phyloP scores from a whole-genome alignment of 1,140 invertebrate genomes.

The Cydia fagiglandana region DNA sequence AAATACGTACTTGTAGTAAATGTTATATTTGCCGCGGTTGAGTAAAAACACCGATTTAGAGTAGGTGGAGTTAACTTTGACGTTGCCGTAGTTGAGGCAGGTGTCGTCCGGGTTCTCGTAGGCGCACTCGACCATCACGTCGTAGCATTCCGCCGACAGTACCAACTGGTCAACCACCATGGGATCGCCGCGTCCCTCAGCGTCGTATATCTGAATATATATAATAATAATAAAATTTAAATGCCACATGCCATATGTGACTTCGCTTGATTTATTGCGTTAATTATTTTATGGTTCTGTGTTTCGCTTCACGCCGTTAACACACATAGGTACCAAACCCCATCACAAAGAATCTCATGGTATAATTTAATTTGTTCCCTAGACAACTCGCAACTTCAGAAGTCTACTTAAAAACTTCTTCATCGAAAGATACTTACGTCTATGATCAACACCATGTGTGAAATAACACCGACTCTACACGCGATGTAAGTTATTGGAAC shows the following conservation, averaged over 20 bases:
- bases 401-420: neutral
- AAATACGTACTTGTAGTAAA: conserved; percentile 65
- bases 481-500: conserved; percentile 70
- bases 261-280: no score
- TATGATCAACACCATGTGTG: conserved; percentile 55
- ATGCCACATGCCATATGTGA: no score
- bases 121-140: conserved; percentile 70
- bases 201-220: conserved; percentile 65
- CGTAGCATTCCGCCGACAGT: conserved; percentile 71
- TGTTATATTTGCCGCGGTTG: conserved; percentile 71
- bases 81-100: conserved; percentile 68
- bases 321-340: no score
- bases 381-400: no score
- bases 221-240: neutral
- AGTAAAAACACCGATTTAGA: conserved; percentile 61
- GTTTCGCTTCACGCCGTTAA: no score
- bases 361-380: no score
- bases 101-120: conserved; percentile 61
- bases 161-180: conserved; percentile 60
- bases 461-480: conserved; percentile 63
- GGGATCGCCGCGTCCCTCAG: conserved; percentile 62
- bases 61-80: conserved; percentile 71
- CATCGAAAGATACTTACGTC: conserved; percentile 53
- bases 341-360: no score
- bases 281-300: no score